Evolutionary conservation across 2,888 invertebrate genomes (phyloP), one percentile per base, ranked within the genome.

Genomic region (Phasia obesa): DNA sequence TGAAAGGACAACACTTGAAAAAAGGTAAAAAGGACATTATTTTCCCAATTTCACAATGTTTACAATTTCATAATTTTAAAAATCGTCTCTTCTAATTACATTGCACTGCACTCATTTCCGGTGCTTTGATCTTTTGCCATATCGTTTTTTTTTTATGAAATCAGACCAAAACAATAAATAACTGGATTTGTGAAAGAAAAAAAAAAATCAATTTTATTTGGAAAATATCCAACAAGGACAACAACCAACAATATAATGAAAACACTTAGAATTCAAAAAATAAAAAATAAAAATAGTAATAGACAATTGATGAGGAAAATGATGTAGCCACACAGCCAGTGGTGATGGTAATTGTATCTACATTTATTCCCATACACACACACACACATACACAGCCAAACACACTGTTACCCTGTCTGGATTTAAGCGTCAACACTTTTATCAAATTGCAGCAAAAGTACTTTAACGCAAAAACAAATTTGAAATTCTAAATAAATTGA

Each of bases 151-250:
- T 64, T 65, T 57, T 13, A 51, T 53, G 59, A 31, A 38, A 60
- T 59, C 47, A 69, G 57, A 70, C 53, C 59, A 53, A 76, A 27
- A 51, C 35, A 82, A 83, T 71, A 65, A 83, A 83, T 70, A 75
- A 65, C 70, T 53, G 65, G 47, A 75, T 79, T 65, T 78, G 23
- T 53, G 31, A 11, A 11, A n/a, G 6, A 57, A 47, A 13, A 60
- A 25, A 67, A 69, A 59, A 47, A 44, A 53, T 38, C 31, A 75
- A 67, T 59, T 75, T 75, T 75, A 75, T 73, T 25, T n/a, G 25
- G 79, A 74, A 79, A 82, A 69, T 78, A 38, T 82, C 74, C 78
- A 57, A 70, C 75, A 69, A 64, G 38, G 82, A 69, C 47, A 31
- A 42, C 4, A 11, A 35, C 49, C 13, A 17, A 71, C 57, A n/a